Evolutionary conservation across 2,888 invertebrate species (phyloP).

Genomic region (Hymenopus coronatus): DNA sequence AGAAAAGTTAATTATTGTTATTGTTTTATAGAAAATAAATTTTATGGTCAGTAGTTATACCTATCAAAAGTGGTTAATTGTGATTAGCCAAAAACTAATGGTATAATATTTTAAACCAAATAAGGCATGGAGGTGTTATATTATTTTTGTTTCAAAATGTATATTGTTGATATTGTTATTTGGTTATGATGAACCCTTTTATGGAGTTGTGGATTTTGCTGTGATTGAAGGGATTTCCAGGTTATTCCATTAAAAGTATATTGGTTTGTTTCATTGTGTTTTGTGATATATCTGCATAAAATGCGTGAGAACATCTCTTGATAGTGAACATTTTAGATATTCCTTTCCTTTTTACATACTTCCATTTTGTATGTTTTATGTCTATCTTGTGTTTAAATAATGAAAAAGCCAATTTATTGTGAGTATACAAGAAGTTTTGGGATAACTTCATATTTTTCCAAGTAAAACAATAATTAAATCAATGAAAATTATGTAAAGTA

Average conservation of each 20-base stretch:
- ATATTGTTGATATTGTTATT: not conserved
- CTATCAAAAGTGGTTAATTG: not conserved
- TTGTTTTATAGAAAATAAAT: not conserved
- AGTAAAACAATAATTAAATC: no score
- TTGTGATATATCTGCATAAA: not conserved
- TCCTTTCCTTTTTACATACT: not conserved
- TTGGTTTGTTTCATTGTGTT: constrained; percentile 5
- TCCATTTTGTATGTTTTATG: not conserved
- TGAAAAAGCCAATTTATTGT: not conserved
- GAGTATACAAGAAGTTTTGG: not conserved
- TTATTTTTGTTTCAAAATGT: constrained; percentile 4
- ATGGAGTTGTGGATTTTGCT: constrained; percentile 15
- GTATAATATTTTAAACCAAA: not conserved
- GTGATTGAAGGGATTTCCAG: constrained; percentile 8
- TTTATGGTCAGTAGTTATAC: not conserved
- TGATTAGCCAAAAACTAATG: not conserved
- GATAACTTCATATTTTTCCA: not conserved
- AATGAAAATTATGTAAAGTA: no score
- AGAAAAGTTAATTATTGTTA: not conserved
- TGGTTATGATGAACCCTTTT: not conserved
- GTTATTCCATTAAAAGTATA: not conserved
- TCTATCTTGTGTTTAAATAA: not conserved
- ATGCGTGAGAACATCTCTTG: not conserved
- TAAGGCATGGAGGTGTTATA: not conserved
- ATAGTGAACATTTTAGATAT: not conserved